Conservation (phyloP, 2,797 vertebrate genomes). For the Tapera naevia region DNA sequence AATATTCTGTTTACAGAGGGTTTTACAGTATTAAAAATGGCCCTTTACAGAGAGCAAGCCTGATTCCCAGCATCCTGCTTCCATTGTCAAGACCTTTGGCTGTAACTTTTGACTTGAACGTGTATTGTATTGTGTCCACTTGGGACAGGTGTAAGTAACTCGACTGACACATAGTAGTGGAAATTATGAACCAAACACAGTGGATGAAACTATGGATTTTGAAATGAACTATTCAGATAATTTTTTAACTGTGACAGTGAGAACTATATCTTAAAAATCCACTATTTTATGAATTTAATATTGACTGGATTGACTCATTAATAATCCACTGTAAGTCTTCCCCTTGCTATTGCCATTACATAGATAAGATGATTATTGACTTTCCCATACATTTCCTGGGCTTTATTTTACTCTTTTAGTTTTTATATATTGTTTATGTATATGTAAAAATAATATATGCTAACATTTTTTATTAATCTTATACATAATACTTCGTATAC, state of each 20-base stretch:
- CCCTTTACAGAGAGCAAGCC: not conserved
- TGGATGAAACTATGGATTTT: not conserved
- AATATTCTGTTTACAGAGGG: not conserved
- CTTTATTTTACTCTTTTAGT: not conserved
- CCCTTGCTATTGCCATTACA: not conserved
- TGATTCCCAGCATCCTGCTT: not conserved
- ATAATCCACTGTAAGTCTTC: not conserved
- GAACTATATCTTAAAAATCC: not conserved
- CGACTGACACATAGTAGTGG: not conserved
- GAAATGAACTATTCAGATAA: not conserved
- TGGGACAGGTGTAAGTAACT: constrained; percentile 37
- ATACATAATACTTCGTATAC: not conserved
- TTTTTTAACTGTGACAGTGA: not conserved
- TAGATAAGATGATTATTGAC: not conserved
- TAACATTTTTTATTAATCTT: not conserved
- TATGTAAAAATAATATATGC: not conserved
- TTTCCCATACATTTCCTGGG: not conserved
- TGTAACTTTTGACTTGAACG: constrained; percentile 36
- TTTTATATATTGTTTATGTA: not conserved
- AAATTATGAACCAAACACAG: not conserved
- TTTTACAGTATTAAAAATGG: not conserved
- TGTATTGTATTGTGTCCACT: not conserved
- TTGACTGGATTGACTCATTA: not conserved
- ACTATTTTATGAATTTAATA: not conserved
- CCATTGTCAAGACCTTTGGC: not conserved